Evolutionary conservation across 1,140 invertebrate genomes (phyloP), one percentile per base, ranked within the genome.

Genomic region (Drosophila setifemur): DNA sequence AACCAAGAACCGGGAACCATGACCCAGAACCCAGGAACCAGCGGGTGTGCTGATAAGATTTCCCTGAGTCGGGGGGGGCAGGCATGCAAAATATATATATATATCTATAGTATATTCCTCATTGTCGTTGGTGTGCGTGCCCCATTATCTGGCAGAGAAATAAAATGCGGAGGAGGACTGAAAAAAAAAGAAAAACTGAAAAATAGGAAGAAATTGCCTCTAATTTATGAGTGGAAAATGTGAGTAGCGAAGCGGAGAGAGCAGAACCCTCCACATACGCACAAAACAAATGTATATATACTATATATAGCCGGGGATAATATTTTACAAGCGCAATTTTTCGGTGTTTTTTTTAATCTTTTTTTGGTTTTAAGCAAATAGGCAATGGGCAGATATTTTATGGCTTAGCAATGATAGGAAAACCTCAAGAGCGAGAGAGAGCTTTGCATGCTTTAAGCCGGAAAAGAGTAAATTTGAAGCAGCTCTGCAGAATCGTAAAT

Each of bases 151-250:
- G 42, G 40, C 19, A 63, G 25, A 42, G 8, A 29, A 47, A 39
- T 33, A 50, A 37, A 37, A 61, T 28, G 11, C n/a, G n/a, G n/a
- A n/a, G n/a, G n/a, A n/a, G n/a, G n/a, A n/a, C n/a, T n/a, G n/a
- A n/a, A 39, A 48, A 48, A 64, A 48, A 48, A 39, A 11, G 16
- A 33, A n/a, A 18, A 57, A 49, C n/a, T n/a, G n/a, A 57, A 52
- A 44, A 44, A 37, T 14, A 47, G 37, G 25, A 75, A 78, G 53
- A 73, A 73, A 73, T 61, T 54, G 58, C 58, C 49, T 42, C 40
- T 69, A 82, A 82, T 82, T 82, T 82, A 82, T 73, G 77, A 53
- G 45, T 55, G 48, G 45, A 44, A 79, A 66, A 61, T 48, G 44
- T 35, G 43, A 52, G 19, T 50, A 43, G 49, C 16, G 42, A 29